Base-by-base conservation (phyloP, 2,888 invertebrate genomes). In the Schrankia costaestrigalis region DNA sequence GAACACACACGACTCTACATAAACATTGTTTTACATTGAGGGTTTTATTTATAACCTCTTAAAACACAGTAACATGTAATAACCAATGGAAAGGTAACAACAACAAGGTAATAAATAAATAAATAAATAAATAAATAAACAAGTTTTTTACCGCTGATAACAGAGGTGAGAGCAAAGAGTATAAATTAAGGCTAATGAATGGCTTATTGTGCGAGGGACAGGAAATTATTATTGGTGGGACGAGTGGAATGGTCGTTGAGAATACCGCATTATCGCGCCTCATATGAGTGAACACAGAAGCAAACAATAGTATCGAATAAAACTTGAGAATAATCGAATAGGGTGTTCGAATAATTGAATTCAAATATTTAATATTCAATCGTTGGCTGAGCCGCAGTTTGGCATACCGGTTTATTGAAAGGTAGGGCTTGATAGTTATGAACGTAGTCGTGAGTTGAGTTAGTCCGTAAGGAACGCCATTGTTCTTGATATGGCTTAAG, bases 161-260 rank as follows among this genome's bases (percentile, higher is more conserved):
- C 53, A 65, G 66, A 82, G 78, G 80, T 79, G 74, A 76, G 76
- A 77, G 78, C 72, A 78, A 79, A 76, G 63, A 80, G 78, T 73
- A 82, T 84, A 81, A 84, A 85, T 86, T 85, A 83, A 81, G 80
- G 81, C 71, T 84, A 86, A 86, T 86, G 85, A 85, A 86, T 85
- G 84, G 77, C 74, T 81, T 83, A 82, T 85, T 84, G 83, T 78
- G 63, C 68, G 69, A 69, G 71, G 68, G 75, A 81, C 83, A 82
- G 86, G 84, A 85, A 81, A 82, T 83, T 79, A 77, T 84, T 84
- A 84, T 81, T 82, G 75, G 70, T 65, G 42, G 56, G 56, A 52
- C 58, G 64, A 55, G 76, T 70, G 71, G 57, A 71, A 79, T 76
- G 70, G n/a, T n/a, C 75, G 49, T 40, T 27, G 56, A 54, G 69